phyloP scores from a whole-genome alignment of 2,888 invertebrate species.

The Orthosia gracilis region DNA sequence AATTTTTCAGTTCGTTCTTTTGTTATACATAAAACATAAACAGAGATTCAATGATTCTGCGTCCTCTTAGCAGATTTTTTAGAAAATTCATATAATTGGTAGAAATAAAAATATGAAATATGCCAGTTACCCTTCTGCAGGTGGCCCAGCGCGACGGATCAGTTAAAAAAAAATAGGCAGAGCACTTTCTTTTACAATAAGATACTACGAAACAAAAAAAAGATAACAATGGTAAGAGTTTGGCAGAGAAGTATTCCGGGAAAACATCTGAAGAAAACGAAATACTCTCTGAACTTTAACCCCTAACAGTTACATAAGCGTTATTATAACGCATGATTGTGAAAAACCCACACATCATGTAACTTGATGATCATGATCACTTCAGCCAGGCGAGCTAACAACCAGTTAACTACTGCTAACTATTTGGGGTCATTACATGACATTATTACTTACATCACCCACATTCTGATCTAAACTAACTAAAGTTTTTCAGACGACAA shows the following conservation, averaged over 20 bases:
- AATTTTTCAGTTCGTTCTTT: no score
- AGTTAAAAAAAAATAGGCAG: not conserved
- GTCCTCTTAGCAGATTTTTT: not conserved
- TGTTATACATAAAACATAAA: not conserved
- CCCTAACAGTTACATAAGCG: not conserved
- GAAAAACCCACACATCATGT: conserved; percentile 12
- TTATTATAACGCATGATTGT: conserved; percentile 24
- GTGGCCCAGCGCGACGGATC: not conserved
- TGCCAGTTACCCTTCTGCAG: no score
- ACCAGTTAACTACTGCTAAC: conserved; percentile 23
- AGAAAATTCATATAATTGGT: not conserved
- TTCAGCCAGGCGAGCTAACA: conserved; percentile 27
- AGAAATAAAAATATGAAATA: no score
- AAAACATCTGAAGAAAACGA: not conserved
- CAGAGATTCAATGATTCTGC: not conserved
- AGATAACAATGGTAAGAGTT: no score
- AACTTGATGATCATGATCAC: conserved; percentile 21
- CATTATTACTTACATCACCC: conserved; percentile 7
- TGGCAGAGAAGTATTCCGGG: not conserved
- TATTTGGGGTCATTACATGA: conserved; percentile 30
- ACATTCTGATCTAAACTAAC: not conserved
- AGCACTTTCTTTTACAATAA: not conserved
- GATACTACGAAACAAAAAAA: no score
- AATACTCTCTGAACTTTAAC: conserved; percentile 6
- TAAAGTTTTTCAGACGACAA: not conserved